A percentile compares a stretch with the other conserved stretches of the same genome.
Conservation (phyloP, 2,113 vertebrate genomes). For the Neolamprologus falcicula region DNA sequence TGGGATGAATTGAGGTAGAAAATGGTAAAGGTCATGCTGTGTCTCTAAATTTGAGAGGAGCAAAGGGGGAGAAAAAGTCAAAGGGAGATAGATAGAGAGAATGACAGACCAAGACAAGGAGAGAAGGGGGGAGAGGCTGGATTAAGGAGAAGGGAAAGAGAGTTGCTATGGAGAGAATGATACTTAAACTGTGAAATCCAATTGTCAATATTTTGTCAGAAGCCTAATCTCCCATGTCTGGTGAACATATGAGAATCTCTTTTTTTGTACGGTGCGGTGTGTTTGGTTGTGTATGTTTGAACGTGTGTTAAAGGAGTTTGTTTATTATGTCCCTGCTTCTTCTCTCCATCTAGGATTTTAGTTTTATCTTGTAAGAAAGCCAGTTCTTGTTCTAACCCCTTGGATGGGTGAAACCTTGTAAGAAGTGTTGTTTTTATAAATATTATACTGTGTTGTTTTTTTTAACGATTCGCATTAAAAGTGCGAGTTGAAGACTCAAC, state of each 20-base stretch:
- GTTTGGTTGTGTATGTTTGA: background rate
- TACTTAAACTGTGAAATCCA: conserved; percentile 20
- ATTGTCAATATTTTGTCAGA: conserved; percentile 31
- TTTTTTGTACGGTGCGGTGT: background rate
- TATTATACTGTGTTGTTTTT: background rate
- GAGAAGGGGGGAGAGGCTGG: background rate
- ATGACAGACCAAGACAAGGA: background rate
- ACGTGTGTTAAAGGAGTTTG: background rate
- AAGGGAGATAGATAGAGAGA: background rate
- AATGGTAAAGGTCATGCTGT: background rate
- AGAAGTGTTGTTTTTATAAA: background rate
- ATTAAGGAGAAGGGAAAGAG: background rate
- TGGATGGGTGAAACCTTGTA: background rate
- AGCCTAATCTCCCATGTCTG: conserved; percentile 11
- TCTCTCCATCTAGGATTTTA: background rate
- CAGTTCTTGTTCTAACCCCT: background rate
- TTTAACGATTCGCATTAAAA: background rate
- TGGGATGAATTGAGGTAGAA: conserved; percentile 12
- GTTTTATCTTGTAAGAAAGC: background rate
- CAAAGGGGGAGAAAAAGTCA: background rate
- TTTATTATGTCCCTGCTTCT: background rate
- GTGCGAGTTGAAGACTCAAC: background rate
- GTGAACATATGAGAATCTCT: background rate
- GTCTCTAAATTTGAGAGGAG: background rate
- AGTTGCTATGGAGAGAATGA: background rate